A percentile compares a stretch with the other conserved stretches of the same genome.
Evolutionary conservation across 2,797 vertebrate genomes (phyloP).

Genomic region (Eospalax fontanierii): DNA sequence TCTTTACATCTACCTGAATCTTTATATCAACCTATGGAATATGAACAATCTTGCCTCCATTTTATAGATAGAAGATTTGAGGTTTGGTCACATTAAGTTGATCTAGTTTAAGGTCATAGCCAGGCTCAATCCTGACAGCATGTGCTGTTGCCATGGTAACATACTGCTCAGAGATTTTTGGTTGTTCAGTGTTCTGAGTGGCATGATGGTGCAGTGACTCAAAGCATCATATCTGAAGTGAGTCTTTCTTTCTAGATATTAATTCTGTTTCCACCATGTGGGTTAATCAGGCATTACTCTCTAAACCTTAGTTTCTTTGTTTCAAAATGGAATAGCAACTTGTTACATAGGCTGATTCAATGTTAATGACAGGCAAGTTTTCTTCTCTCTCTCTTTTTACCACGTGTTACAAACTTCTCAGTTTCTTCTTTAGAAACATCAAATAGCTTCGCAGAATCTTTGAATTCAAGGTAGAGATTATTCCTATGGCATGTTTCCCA

Average conservation of each 20-base stretch:
- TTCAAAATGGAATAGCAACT: background rate
- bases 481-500: background rate
- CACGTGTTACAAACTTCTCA: background rate
- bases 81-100: slow-evolving; percentile 1
- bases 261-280: background rate
- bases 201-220: background rate
- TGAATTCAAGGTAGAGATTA: slow-evolving; percentile 54
- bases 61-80: background rate
- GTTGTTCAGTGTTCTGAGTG: background rate
- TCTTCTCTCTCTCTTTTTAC: slow-evolving; percentile 9
- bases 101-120: background rate
- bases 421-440: slow-evolving; percentile 37
- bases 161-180: background rate
- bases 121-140: background rate
- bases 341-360: background rate
- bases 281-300: background rate
- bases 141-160: background rate
- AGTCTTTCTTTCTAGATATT: slow-evolving; percentile 22
- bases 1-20: background rate
- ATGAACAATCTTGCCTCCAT: background rate
- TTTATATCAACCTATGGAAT: background rate
- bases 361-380: background rate
- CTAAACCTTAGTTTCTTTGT: slow-evolving; percentile 47
- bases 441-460: slow-evolving; percentile 53
- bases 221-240: background rate